Evolutionary conservation across 2,113 vertebrate genomes (phyloP).

Genomic region (Gasterosteus nipponicus): DNA sequence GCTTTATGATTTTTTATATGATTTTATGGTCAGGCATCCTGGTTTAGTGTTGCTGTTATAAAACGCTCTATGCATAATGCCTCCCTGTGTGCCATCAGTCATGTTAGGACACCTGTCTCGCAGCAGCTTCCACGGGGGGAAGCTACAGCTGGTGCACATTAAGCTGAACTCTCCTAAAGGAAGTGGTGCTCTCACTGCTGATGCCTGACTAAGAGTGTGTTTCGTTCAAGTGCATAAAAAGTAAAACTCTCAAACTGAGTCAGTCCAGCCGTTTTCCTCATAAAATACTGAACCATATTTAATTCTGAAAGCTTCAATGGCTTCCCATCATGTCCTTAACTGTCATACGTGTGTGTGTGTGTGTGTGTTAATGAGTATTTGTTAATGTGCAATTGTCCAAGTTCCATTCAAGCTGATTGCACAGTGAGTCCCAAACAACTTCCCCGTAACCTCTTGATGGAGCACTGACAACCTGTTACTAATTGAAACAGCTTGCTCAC

Average conservation of each 20-base stretch:
- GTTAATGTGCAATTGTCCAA: slow-evolving; percentile 63
- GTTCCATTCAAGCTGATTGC: slow-evolving; percentile 57
- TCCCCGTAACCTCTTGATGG: slow-evolving; percentile 7
- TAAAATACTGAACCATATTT: slow-evolving; percentile 16
- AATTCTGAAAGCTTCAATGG: slow-evolving; percentile 18
- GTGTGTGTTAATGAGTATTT: background rate
- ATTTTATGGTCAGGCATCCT: slow-evolving; percentile 39
- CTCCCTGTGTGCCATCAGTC: slow-evolving; percentile 40
- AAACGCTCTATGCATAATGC: slow-evolving; percentile 34
- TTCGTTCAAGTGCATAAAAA: slow-evolving; percentile 4
- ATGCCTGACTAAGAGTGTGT: background rate
- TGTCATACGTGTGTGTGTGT: slow-evolving; percentile 46
- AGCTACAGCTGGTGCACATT: slow-evolving; percentile 24
- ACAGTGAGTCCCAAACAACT: slow-evolving; percentile 53
- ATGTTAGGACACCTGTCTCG: slow-evolving; percentile 16
- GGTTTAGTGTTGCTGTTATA: slow-evolving; percentile 40
- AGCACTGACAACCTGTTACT: slow-evolving; percentile 12
- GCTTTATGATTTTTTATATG: slow-evolving; percentile 3
- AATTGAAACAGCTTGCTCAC: slow-evolving; percentile 34
- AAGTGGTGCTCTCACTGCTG: background rate
- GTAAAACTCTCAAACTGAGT: slow-evolving; percentile 6
- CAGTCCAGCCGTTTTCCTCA: background rate
- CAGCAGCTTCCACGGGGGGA: slow-evolving; percentile 8
- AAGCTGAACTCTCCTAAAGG: slow-evolving; percentile 5
- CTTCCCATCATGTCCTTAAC: slow-evolving; percentile 11